Conservation (phyloP, 2,888 invertebrate genomes). For the Miltochrista miniata region DNA sequence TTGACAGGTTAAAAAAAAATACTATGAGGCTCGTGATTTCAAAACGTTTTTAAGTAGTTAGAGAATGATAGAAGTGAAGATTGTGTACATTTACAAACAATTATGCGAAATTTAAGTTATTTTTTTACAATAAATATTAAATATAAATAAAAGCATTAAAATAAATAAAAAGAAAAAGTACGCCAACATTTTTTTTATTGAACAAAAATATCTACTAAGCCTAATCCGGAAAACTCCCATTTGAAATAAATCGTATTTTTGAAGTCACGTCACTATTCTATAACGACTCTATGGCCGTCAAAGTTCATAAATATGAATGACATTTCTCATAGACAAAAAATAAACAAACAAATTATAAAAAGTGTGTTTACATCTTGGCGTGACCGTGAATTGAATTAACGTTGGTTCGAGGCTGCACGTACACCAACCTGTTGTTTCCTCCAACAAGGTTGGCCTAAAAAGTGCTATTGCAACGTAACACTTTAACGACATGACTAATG, state of each 20-base stretch:
- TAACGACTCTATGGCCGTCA: background rate
- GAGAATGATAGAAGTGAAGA: too few relatives aligned
- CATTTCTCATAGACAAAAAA: slow-evolving; percentile 39
- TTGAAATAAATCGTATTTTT: too few relatives aligned
- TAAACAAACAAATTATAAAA: slow-evolving; percentile 48
- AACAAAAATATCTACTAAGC: too few relatives aligned
- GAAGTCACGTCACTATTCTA: background rate
- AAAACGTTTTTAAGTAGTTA: too few relatives aligned
- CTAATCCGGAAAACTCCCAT: too few relatives aligned
- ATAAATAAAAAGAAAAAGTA: too few relatives aligned
- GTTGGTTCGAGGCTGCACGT: slow-evolving; percentile 73
- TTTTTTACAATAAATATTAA: too few relatives aligned
- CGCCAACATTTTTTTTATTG: too few relatives aligned
- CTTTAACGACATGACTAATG: slow-evolving; percentile 77
- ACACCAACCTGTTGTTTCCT: slow-evolving; percentile 55
- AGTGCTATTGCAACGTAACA: slow-evolving; percentile 58
- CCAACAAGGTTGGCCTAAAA: slow-evolving; percentile 65
- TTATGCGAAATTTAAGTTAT: too few relatives aligned
- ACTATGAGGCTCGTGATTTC: too few relatives aligned
- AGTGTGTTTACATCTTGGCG: slow-evolving; percentile 54
- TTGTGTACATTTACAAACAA: too few relatives aligned
- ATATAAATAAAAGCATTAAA: too few relatives aligned
- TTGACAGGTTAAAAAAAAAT: background rate
- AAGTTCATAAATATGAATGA: background rate
- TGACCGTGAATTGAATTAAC: slow-evolving; percentile 72